Conservation (phyloP, 2,113 vertebrate species). For the Monopterus albus region DNA sequence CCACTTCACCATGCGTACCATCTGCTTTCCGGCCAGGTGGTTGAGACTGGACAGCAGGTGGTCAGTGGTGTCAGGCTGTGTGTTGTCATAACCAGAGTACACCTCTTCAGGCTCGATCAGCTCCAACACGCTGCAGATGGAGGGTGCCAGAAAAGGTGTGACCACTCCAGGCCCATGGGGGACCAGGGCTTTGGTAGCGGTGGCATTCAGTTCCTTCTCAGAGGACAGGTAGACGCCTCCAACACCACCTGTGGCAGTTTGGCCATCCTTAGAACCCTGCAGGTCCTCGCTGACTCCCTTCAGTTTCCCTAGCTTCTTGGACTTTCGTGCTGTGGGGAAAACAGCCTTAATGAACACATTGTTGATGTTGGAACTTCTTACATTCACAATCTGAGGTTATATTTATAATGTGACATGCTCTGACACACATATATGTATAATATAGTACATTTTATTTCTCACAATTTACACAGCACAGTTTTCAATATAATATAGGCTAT, state of each 20-base stretch:
- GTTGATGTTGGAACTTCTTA: conserved; percentile 12
- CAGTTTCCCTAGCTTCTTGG: conserved; percentile 96
- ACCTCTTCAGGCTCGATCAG: conserved; percentile 96
- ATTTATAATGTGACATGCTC: background rate
- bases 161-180: conserved; percentile 87
- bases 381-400: background rate
- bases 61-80: conserved; percentile 92
- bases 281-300: conserved; percentile 93
- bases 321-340: conserved; percentile 90
- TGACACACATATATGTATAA: background rate
- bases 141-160: conserved; percentile 89
- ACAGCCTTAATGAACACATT: conserved; percentile 6
- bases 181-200: conserved; percentile 86
- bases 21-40: conserved; percentile 97
- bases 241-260: conserved; percentile 69
- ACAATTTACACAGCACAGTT: background rate
- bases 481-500: background rate
- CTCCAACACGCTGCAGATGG: conserved; percentile 92
- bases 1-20: conserved; percentile 99
- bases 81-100: conserved; percentile 93
- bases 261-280: conserved; percentile 89
- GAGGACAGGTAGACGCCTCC: conserved; percentile 84
- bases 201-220: conserved; percentile 88
- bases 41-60: conserved; percentile 97
- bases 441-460: no score